Evolutionary conservation across 2,797 vertebrate genomes (phyloP).

Genomic region (Schizopygopsis pylzovi): DNA sequence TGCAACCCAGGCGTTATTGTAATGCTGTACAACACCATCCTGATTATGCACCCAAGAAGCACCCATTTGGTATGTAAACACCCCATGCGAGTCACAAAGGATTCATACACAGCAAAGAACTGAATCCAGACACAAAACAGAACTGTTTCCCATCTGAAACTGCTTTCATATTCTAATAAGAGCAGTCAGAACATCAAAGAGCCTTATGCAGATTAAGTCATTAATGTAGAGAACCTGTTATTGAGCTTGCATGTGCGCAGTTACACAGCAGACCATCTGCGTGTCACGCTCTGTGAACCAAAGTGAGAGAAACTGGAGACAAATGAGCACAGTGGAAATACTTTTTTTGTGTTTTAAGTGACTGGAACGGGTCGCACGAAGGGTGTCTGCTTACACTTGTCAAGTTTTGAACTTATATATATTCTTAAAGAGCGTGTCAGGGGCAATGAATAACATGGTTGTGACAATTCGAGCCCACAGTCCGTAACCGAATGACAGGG

Average conservation of each 20-base stretch:
- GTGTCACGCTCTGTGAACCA: conserved; percentile 41
- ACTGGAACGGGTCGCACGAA: conserved; percentile 58
- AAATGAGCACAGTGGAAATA: conserved; percentile 62
- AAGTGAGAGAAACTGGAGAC: conserved; percentile 57
- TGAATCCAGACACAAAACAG: conserved; percentile 32
- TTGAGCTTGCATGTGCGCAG: conserved; percentile 14
- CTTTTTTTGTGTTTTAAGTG: conserved; percentile 57
- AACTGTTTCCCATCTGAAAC: conserved; percentile 28
- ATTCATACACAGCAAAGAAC: conserved; percentile 35
- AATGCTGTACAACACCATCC: background rate
- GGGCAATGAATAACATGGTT: conserved; percentile 59
- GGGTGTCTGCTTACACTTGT: conserved; percentile 68
- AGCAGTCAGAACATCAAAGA: conserved; percentile 47
- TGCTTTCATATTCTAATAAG: conserved; percentile 52
- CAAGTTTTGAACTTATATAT: conserved; percentile 64
- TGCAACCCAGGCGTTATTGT: conserved; percentile 4
- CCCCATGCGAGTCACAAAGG: conserved; percentile 19
- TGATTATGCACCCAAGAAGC: conserved; percentile 3
- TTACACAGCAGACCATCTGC: conserved; percentile 38
- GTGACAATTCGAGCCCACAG: conserved; percentile 65
- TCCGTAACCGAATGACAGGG: conserved; percentile 63
- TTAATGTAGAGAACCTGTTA: conserved; percentile 39
- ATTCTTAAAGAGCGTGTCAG: conserved; percentile 60
- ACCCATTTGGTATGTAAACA: conserved; percentile 23
- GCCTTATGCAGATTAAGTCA: conserved; percentile 48